These are phyloP conservation scores for Tenebrosternarchus preto DNA, from an alignment of 2,113 vertebrate genomes.

Conservation along the genomic window DNA sequence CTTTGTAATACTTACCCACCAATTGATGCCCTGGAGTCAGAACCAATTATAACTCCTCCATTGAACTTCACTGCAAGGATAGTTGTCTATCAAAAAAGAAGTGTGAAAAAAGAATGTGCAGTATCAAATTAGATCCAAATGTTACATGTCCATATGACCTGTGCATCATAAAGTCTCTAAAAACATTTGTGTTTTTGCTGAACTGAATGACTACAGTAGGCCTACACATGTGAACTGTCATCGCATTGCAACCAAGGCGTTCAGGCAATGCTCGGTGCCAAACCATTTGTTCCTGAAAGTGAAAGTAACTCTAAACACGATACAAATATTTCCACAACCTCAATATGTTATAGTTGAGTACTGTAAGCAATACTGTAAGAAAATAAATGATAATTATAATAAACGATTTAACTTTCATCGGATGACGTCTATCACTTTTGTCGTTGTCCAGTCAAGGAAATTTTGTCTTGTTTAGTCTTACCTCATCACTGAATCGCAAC, in stretches of 20 bases:
- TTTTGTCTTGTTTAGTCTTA: background rate
- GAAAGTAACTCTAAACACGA: conserved; percentile 46
- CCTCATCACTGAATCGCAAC: background rate
- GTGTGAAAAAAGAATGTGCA: background rate
- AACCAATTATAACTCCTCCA: conserved; percentile 84
- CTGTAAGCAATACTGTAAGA: background rate
- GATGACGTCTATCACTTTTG: background rate
- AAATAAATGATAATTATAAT: background rate
- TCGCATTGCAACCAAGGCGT: too few species aligned
- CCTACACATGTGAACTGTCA: too few species aligned
- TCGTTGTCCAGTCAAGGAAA: background rate
- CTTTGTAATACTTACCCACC: conserved; percentile 76
- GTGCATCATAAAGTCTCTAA: background rate
- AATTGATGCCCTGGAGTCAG: conserved; percentile 83
- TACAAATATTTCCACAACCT: background rate
- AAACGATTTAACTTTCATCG: background rate
- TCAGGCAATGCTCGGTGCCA: too few species aligned
- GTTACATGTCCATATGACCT: background rate
- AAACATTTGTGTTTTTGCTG: too few species aligned
- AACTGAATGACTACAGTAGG: too few species aligned
- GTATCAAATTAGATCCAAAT: background rate
- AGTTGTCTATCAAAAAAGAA: conserved; percentile 75
- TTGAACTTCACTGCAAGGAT: conserved; percentile 84
- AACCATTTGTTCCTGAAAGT: conserved; percentile 30
- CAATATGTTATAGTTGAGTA: too few species aligned